Evolutionary conservation across 2,888 invertebrate genomes (phyloP).

Genomic region (Drosophila ustulata): DNA sequence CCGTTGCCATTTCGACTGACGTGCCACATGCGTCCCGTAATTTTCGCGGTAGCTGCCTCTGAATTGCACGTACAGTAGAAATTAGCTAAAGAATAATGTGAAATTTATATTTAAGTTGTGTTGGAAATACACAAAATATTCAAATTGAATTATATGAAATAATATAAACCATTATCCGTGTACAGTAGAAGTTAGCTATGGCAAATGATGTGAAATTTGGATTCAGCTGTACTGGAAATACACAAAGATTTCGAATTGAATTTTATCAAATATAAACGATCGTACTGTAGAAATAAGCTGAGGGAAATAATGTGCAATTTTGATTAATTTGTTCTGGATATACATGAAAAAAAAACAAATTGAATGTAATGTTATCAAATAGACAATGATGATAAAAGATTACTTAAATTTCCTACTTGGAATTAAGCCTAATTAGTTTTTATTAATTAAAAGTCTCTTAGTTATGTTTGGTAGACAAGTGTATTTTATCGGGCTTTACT

Average conservation of each 20-base stretch:
- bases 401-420: too few species aligned
- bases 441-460: too few species aligned
- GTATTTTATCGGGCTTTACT: too few species aligned
- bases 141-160: too few species aligned
- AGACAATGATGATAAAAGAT: too few species aligned
- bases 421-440: too few species aligned
- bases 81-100: not conserved
- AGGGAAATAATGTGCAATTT: too few species aligned
- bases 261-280: not conserved
- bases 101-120: not conserved
- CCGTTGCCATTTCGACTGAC: slow-evolving; percentile 49
- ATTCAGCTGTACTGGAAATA: not conserved
- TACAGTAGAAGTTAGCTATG: slow-evolving; percentile 31
- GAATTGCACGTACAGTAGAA: slow-evolving; percentile 43
- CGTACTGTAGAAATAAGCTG: too few species aligned
- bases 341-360: too few species aligned
- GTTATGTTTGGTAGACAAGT: too few species aligned
- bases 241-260: not conserved
- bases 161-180: not conserved
- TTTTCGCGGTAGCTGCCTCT: slow-evolving; percentile 56
- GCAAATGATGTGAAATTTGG: not conserved
- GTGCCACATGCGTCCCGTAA: slow-evolving; percentile 64
- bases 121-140: not conserved
- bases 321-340: too few species aligned
- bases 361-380: too few species aligned